Percentiles rank a stretch among this genome's conserved stretches.
Evolutionary conservation across 2,888 invertebrate species (phyloP).

Genomic region (Sinopyrophorus schimmeli): DNA sequence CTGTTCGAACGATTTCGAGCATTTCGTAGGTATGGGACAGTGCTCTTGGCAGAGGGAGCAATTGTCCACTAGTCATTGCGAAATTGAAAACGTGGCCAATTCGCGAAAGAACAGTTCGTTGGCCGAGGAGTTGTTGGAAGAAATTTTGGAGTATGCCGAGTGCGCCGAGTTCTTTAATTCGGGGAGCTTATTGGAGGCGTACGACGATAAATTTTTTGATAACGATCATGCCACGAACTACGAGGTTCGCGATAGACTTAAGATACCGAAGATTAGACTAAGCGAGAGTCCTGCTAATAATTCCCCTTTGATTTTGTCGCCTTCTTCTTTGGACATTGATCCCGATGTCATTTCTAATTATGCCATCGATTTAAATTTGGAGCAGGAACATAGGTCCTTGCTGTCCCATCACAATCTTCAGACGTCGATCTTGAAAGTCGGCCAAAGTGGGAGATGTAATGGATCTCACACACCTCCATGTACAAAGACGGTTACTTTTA

Average conservation of each 20-base stretch:
- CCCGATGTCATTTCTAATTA: constrained; percentile 54
- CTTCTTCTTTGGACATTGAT: constrained; percentile 48
- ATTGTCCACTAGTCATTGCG: constrained; percentile 18
- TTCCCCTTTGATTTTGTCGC: constrained; percentile 34
- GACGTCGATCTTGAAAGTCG: constrained; percentile 49
- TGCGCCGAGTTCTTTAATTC: constrained; percentile 52
- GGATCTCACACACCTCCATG: constrained; percentile 24
- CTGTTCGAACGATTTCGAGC: constrained; percentile 39
- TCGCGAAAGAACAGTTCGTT: constrained; percentile 58
- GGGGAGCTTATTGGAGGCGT: constrained; percentile 51
- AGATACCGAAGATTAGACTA: constrained; percentile 10
- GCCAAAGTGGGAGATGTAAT: constrained; percentile 8
- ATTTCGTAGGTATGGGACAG: constrained; percentile 36
- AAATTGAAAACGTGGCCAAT: constrained; percentile 29
- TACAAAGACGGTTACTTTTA: constrained; percentile 54
- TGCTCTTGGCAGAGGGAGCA: constrained; percentile 44
- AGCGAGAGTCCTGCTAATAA: constrained; percentile 12
- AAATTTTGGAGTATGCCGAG: constrained; percentile 51
- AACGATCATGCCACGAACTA: constrained; percentile 23
- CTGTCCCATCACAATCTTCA: constrained; percentile 40
- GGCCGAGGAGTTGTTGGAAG: constrained; percentile 59
- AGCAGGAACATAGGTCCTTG: constrained; percentile 51
- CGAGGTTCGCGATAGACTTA: neutral
- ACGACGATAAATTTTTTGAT: constrained; percentile 46
- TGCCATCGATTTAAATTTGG: constrained; percentile 53